Evolutionary conservation across 2,113 vertebrate species (phyloP).

Genomic region (Mola mola): DNA sequence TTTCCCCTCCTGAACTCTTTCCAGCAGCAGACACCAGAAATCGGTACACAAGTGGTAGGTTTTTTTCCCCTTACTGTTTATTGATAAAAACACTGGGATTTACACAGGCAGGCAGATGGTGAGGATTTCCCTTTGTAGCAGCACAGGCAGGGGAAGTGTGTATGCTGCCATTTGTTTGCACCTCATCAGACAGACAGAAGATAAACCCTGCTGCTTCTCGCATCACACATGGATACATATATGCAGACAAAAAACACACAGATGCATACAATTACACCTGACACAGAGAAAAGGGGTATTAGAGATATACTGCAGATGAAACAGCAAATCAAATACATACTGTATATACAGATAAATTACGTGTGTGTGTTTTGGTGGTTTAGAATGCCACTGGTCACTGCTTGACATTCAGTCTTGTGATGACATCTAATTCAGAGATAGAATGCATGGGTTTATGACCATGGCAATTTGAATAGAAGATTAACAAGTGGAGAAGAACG

Average conservation of each 20-base stretch:
- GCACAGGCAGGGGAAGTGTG: slow-evolving; percentile 22
- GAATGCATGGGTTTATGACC: slow-evolving; percentile 25
- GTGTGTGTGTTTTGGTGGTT: background rate
- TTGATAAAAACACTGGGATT: slow-evolving; percentile 62
- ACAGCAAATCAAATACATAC: too few relatives aligned
- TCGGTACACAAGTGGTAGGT: slow-evolving; percentile 23
- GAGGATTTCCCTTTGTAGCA: slow-evolving; percentile 56
- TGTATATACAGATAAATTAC: too few relatives aligned
- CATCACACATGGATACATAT: slow-evolving; percentile 8
- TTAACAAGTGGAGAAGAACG: slow-evolving; percentile 19
- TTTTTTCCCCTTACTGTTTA: slow-evolving; percentile 45
- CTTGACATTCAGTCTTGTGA: slow-evolving; percentile 30
- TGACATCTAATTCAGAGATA: slow-evolving; percentile 34
- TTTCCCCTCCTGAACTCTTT: slow-evolving; percentile 26
- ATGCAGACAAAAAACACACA: slow-evolving; percentile 21
- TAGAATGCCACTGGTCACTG: background rate
- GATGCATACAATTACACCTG: slow-evolving; percentile 27
- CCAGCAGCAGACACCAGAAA: slow-evolving; percentile 44
- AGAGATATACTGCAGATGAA: slow-evolving; percentile 23
- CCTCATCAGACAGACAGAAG: slow-evolving; percentile 44
- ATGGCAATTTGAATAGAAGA: slow-evolving; percentile 27
- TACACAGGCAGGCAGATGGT: slow-evolving; percentile 24
- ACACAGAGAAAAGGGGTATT: slow-evolving; percentile 20
- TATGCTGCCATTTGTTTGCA: slow-evolving; percentile 57
- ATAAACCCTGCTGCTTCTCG: slow-evolving; percentile 42